Conservation (phyloP, 2,797 vertebrate species). For the Eospalax fontanierii region DNA sequence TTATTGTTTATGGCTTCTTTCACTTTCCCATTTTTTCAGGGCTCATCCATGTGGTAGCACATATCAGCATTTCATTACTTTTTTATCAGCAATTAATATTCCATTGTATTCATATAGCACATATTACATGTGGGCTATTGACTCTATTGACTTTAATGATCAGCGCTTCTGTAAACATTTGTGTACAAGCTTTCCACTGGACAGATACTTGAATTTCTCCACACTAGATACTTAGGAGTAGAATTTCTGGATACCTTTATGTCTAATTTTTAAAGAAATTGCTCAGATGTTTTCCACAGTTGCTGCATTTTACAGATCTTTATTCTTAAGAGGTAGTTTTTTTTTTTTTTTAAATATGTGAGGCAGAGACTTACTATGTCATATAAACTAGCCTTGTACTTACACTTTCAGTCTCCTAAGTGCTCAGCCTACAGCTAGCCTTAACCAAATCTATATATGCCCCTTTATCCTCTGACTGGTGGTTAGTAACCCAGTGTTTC, state of each 20-base stretch:
- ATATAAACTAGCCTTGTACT: neutral
- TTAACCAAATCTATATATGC: neutral
- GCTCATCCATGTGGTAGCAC: neutral
- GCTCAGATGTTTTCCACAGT: neutral
- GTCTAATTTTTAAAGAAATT: slow-evolving; percentile 46
- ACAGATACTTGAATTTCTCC: slow-evolving; percentile 15
- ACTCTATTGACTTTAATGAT: neutral
- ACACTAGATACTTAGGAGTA: neutral
- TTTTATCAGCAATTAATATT: slow-evolving; percentile 11
- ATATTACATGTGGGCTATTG: neutral
- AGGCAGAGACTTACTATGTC: neutral
- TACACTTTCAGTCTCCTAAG: neutral
- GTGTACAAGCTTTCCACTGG: neutral
- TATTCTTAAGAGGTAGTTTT: slow-evolving; percentile 29
- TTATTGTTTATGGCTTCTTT: slow-evolving; percentile 11
- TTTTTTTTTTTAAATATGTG: neutral
- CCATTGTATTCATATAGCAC: neutral
- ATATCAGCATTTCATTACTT: slow-evolving; percentile 34
- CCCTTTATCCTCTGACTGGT: neutral
- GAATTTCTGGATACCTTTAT: slow-evolving; percentile 20
- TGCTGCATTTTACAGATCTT: neutral
- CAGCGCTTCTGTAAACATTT: neutral
- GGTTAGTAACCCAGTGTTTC: neutral
- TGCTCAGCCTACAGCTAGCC: neutral
- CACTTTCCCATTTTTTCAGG: neutral